Conservation (phyloP, 2,888 invertebrate species). For the Pantelozetes paolii region DNA sequence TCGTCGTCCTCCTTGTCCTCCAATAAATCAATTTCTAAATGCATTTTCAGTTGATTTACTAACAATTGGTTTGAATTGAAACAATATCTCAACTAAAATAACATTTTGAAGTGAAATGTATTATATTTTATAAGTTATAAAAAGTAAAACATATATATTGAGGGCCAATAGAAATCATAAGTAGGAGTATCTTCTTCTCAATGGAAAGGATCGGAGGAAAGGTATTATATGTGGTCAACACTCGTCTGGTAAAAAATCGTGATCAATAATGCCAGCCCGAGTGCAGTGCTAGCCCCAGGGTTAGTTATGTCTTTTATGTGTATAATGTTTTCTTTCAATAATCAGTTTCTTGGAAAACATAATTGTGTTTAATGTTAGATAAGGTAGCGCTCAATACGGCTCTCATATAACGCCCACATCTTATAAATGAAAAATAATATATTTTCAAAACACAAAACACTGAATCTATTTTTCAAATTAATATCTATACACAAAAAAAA, state of each 20-base stretch:
- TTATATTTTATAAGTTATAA: not conserved
- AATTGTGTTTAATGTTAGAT: conserved; percentile 28
- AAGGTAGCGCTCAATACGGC: not conserved
- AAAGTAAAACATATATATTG: not conserved
- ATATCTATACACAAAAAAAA: no score
- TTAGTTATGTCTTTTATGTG: not conserved
- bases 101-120: conserved; percentile 6
- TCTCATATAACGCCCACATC: not conserved
- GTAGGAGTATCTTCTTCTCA: conserved; percentile 32
- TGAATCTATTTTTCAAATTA: no score
- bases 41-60: not conserved
- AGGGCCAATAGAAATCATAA: conserved; percentile 22
- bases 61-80: not conserved
- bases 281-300: not conserved
- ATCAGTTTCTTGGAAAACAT: conserved; percentile 30
- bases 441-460: no score
- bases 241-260: conserved; percentile 22
- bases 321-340: conserved; percentile 20
- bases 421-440: not conserved
- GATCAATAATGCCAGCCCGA: not conserved
- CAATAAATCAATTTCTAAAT: conserved; percentile 20
- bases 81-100: not conserved
- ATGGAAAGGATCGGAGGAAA: conserved; percentile 13
- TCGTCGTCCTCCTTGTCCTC: conserved; percentile 1
- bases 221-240: conserved; percentile 32